Evolutionary conservation across 2,113 vertebrate genomes (phyloP), one percentile per base, ranked within the genome.

Genomic region (Silurus meridionalis): DNA sequence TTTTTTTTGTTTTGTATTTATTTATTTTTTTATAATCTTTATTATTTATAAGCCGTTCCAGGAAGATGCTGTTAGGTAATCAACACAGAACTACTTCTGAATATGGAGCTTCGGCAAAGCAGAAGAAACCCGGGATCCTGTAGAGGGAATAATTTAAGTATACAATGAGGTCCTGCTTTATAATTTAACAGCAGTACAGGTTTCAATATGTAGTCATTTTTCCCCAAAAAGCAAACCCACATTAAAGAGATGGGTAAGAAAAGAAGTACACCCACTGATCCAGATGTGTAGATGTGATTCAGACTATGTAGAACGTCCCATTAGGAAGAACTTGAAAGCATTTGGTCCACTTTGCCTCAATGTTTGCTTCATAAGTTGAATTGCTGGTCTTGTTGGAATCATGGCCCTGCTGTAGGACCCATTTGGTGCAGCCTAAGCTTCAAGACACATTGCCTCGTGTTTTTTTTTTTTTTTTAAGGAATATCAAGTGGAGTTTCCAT

Each of bases 21-120:
- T 37, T 37, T 37, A 2, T 37, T 37, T 37, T 37, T 37, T 37
- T 88, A 77, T 37, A 69, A 84, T 75, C 82, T 89, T 85, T 85
- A 88, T 88, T 88, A 89, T 88, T 89, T 53, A 84, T 87, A 84
- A 87, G 63, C 74, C 57, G 81, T 91, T 91, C 87, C 88, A 85
- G 88, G 52, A 90, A 89, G 78, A 80, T 86, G 69, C 37, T 74
- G 80, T 58, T 75, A 53, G 80, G 58, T 82, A 75, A 85, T 83
- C 83, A 83, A 87, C 81, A 83, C 63, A 83, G 80, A 77, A 61
- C 46, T 64, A 58, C 6, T 61, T 79, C 57, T 55, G 57, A 75
- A 52, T 23, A 25, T 64, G 25, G 63, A 50, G 50, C 2, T 11
- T 61, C 7, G 8, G 28, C 5, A 21, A 21, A 48, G 46, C 11